Conservation (phyloP, 64 coral and sea anemone genomes). For the Acropora tenuis region DNA sequence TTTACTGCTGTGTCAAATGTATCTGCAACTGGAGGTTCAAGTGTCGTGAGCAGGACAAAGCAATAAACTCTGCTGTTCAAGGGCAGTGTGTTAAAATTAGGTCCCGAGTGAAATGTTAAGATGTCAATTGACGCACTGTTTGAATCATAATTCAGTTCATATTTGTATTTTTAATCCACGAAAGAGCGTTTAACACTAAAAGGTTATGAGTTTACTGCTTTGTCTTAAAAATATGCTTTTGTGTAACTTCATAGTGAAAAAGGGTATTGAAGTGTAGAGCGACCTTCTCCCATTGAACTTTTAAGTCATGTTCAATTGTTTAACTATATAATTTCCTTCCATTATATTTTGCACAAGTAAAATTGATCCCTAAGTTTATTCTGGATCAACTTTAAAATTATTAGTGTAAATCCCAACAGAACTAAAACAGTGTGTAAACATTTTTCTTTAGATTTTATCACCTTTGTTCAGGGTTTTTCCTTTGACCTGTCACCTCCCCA, state of each 20-base stretch:
- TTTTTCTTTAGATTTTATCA: conserved; percentile 22
- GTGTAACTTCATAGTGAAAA: conserved; percentile 19
- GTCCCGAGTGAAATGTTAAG: conserved; percentile 58
- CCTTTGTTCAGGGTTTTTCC: conserved; percentile 21
- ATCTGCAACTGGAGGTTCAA: conserved; percentile 34
- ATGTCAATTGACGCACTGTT: conserved; percentile 28
- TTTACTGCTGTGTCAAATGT: conserved; percentile 33
- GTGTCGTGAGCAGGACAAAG: conserved; percentile 53
- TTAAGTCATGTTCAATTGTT: conserved; percentile 24
- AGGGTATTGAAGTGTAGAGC: conserved; percentile 33
- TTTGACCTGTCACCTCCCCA: conserved; percentile 23
- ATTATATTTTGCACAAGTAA: conserved; percentile 29
- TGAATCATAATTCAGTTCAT: conserved; percentile 31
- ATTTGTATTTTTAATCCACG: conserved; percentile 16
- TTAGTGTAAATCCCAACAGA: conserved; percentile 32
- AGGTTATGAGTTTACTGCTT: conserved; percentile 25
- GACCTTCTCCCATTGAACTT: conserved; percentile 25
- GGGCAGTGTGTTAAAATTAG: conserved; percentile 38
- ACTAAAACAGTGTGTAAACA: conserved; percentile 41
- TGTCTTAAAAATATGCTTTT: conserved; percentile 38
- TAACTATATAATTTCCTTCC: conserved; percentile 28
- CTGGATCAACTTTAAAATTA: conserved; percentile 38
- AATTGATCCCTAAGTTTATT: conserved; percentile 21
- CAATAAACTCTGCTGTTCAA: conserved; percentile 48
- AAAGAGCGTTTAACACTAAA: conserved; percentile 35